A percentile compares a stretch with the other conserved stretches of the same genome.
Conservation (phyloP, 2,888 invertebrate species). For the Eumacrocentrus americanus region DNA sequence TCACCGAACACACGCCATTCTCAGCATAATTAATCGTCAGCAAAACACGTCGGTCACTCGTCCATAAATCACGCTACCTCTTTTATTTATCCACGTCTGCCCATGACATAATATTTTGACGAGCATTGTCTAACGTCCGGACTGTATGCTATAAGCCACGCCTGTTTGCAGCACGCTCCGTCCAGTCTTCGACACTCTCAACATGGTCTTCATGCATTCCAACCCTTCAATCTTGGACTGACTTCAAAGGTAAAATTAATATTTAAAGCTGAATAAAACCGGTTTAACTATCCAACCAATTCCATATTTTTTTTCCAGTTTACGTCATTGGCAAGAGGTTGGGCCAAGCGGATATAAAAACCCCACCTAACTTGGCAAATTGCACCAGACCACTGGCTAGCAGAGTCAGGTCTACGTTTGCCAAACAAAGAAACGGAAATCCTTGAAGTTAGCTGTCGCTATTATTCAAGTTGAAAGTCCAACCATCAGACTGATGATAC, state of each 20-base stretch:
- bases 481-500: too few relatives aligned
- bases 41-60: slow-evolving; percentile 42
- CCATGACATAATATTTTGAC: slow-evolving; percentile 42
- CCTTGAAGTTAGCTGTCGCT: background rate
- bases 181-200: too few relatives aligned
- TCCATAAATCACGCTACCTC: slow-evolving; percentile 44
- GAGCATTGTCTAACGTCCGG: slow-evolving; percentile 43
- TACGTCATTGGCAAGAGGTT: slow-evolving; percentile 4
- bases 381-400: too few relatives aligned
- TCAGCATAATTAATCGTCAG: slow-evolving; percentile 51
- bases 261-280: too few relatives aligned
- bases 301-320: background rate
- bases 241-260: too few relatives aligned
- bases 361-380: background rate
- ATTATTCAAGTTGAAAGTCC: too few relatives aligned
- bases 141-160: slow-evolving; percentile 17
- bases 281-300: background rate
- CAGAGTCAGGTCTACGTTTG: background rate
- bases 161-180: slow-evolving; percentile 9
- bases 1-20: slow-evolving; percentile 36
- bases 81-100: slow-evolving; percentile 27
- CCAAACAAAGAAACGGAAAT: slow-evolving; percentile 23
- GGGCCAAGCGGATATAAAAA: slow-evolving; percentile 24
- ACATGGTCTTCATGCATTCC: too few relatives aligned
- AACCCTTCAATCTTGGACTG: too few relatives aligned